Base-by-base conservation (phyloP, 2,113 vertebrate species). In the Lutjanus erythropterus region DNA sequence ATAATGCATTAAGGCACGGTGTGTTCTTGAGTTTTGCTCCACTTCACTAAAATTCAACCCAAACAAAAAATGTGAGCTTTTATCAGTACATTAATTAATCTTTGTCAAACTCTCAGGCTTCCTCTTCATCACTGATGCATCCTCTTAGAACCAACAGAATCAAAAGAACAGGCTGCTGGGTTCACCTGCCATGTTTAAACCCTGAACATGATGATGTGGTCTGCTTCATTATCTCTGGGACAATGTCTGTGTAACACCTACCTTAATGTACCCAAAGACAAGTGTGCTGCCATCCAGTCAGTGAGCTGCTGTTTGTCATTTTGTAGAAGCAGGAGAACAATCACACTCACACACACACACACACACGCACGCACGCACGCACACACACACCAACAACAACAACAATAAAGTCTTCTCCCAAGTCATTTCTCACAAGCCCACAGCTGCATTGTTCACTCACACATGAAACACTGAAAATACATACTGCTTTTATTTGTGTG, bases 371-470 rank as follows among this genome's bases (percentile, higher is more conserved):
- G 31, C 52, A 33, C 39, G 25, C 6, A 39, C 37, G 11, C 37
- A 39, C 8, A 39, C 8, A 8, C 2, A 10, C 37, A 39, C 9
- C 37, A 39, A 39, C 37, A 39, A 39, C 37, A 37, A 37, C 35
- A 39, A 39, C 37, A 39, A 37, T 9, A 61, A 29, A 35, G 7
- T 49, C 14, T 25, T 37, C 33, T 61, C 9, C 33, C 4, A 18
- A 56, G 37, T 39, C 42, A 41, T 67, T 76, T 31, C 18, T 60
- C 44, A 37, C 6, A 37, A 49, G 50, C 72, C 49, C 19, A 61
- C 64, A 23, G 27, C 71, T 60, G 37, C 21, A 31, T 27, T 68
- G 50, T 50, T 66, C 64, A 68, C n/a, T 75, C 66, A 70, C 50
- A 65, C 58, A 64, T 33, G 10, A 44, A 71, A 25, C 42, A 49